Percentiles rank a stretch among this genome's conserved stretches.
These are phyloP conservation scores for Ceratosolen fusciceps DNA, from an alignment of 1,140 invertebrate genomes.

Conservation along the genomic window DNA sequence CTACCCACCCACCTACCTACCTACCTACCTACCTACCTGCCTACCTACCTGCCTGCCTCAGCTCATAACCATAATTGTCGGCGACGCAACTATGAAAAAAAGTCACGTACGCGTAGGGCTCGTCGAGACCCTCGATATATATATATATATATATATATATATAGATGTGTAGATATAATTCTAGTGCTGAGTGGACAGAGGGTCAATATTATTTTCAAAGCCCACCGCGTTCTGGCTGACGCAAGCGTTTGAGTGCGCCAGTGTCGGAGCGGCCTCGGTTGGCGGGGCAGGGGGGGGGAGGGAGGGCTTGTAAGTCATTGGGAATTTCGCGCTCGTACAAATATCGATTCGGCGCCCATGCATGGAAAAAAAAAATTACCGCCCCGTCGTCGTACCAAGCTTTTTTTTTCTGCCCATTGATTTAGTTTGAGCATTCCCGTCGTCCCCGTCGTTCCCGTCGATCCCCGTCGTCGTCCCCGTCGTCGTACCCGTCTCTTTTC, in stretches of 20 bases:
- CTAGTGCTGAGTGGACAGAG: neutral
- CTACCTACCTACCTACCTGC: too few species aligned
- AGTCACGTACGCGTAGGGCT: constrained; percentile 32
- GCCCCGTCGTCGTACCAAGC: too few species aligned
- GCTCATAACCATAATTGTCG: constrained; percentile 30
- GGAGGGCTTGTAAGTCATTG: constrained; percentile 30
- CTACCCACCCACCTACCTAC: too few species aligned
- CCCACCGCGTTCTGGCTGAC: neutral
- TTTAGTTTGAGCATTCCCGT: neutral
- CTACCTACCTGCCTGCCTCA: neutral
- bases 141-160: too few species aligned
- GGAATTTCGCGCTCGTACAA: constrained; percentile 45
- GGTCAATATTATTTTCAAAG: constrained; percentile 39
- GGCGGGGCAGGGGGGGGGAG: too few species aligned
- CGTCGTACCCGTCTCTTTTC: neutral
- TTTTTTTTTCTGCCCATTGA: constrained; percentile 1
- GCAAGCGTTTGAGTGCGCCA: neutral
- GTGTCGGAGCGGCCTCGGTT: too few species aligned
- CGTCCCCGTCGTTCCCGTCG: too few species aligned
- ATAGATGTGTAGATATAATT: too few species aligned
- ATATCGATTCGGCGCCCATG: constrained; percentile 29
- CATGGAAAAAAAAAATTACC: constrained; percentile 15
- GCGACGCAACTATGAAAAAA: constrained; percentile 17
- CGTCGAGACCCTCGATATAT: neutral
- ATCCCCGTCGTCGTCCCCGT: too few species aligned